A percentile compares a stretch with the other conserved stretches of the same genome.
phyloP scores from a whole-genome alignment of 2,888 invertebrate genomes.

The Herminia tarsipennalis region DNA sequence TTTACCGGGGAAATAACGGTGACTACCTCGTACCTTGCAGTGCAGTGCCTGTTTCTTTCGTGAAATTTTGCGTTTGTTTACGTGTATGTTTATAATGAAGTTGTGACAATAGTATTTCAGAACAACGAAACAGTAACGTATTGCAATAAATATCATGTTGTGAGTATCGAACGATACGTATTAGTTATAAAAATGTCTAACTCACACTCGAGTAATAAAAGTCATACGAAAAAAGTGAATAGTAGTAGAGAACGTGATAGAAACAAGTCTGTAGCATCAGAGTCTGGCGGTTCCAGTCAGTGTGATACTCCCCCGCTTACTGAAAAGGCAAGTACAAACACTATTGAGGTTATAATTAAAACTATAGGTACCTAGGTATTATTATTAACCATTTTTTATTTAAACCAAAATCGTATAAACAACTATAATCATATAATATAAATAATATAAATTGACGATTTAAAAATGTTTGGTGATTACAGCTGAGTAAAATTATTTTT shows the following conservation, averaged over 20 bases:
- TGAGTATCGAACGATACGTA: constrained; percentile 14
- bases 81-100: constrained; percentile 16
- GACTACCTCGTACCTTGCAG: no score
- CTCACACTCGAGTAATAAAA: constrained; percentile 67
- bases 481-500: no score
- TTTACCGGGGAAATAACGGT: no score
- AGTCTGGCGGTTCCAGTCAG: constrained; percentile 81
- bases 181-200: constrained; percentile 63
- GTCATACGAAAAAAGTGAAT: constrained; percentile 68
- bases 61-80: constrained; percentile 33
- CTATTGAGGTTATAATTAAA: no score
- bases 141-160: constrained; percentile 26
- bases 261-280: constrained; percentile 73
- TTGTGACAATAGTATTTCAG: constrained; percentile 8
- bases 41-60: constrained; percentile 21
- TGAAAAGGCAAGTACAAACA: constrained; percentile 71
- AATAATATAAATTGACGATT: no score
- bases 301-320: constrained; percentile 78
- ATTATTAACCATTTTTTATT: no score
- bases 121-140: constrained; percentile 13
- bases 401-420: no score
- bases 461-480: no score
- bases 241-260: constrained; percentile 74
- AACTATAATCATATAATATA: no score
- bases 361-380: no score